Percentiles rank a stretch among this genome's conserved stretches.
phyloP scores from a whole-genome alignment of 2,888 invertebrate genomes.

The Sepiola atlantica region DNA sequence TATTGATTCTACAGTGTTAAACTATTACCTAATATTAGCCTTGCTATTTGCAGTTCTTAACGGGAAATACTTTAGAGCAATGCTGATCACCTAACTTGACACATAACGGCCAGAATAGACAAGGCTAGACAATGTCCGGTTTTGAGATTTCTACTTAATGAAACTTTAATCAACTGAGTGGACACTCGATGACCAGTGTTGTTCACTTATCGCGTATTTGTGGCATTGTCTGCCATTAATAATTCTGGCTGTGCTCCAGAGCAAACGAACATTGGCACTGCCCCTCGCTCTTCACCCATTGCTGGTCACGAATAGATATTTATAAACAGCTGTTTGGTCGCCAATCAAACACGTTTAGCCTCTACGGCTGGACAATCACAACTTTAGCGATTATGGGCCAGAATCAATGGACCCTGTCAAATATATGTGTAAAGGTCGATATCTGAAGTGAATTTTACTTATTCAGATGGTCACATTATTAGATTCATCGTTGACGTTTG shows the following conservation, averaged over 20 bases:
- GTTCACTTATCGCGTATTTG: background rate
- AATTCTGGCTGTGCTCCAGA: background rate
- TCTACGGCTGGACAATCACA: background rate
- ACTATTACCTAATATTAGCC: background rate
- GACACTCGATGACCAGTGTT: background rate
- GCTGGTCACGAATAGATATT: background rate
- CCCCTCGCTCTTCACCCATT: background rate
- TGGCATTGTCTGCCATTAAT: conserved; percentile 15
- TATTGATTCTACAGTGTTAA: too few species aligned
- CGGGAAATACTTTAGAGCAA: background rate
- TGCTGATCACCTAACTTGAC: background rate
- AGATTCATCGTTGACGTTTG: background rate
- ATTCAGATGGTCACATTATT: background rate
- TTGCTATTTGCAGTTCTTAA: background rate
- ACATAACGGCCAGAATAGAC: background rate
- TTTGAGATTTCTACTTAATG: background rate
- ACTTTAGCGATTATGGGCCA: background rate
- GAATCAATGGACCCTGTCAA: background rate
- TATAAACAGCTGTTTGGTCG: background rate
- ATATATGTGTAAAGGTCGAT: background rate
- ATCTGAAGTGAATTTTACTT: background rate
- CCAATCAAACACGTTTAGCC: background rate
- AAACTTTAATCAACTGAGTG: background rate
- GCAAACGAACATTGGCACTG: background rate
- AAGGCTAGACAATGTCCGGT: background rate